phyloP scores from a whole-genome alignment of 2,113 vertebrate genomes.

The Python bivittatus region DNA sequence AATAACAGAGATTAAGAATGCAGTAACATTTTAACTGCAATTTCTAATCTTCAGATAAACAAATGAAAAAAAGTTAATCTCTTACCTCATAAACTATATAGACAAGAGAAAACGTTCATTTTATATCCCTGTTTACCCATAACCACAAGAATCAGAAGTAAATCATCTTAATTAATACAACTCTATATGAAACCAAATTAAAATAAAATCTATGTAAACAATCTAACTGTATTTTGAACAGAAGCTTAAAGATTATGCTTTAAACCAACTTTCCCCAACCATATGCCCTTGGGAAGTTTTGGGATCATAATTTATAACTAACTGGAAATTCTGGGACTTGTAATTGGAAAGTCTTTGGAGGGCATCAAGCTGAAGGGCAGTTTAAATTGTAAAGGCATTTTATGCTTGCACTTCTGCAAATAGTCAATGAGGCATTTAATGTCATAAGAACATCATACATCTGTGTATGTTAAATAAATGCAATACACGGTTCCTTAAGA shows the following conservation, averaged over 20 bases:
- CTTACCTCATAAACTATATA: neutral
- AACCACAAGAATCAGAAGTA: neutral
- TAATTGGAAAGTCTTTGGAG: neutral
- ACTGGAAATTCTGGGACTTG: neutral
- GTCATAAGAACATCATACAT: neutral
- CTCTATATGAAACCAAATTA: accelerated
- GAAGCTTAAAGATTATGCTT: neutral
- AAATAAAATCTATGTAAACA: neutral
- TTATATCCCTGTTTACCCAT: accelerated
- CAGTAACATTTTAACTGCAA: accelerated
- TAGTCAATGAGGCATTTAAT: neutral
- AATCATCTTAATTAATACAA: neutral
- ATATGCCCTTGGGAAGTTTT: neutral
- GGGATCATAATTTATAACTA: neutral
- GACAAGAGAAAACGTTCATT: neutral
- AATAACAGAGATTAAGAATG: constrained; percentile 5
- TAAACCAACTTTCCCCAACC: neutral
- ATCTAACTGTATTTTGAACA: neutral
- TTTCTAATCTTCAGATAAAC: neutral
- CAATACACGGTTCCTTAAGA: neutral
- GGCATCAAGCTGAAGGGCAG: neutral
- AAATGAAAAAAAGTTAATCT: neutral
- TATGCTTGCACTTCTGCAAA: neutral
- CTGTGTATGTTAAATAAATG: neutral
- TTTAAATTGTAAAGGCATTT: neutral